Evolutionary conservation across 2,113 vertebrate species (phyloP), one percentile per base, ranked within the genome.

Genomic region (Andinoacara biseriatus): DNA sequence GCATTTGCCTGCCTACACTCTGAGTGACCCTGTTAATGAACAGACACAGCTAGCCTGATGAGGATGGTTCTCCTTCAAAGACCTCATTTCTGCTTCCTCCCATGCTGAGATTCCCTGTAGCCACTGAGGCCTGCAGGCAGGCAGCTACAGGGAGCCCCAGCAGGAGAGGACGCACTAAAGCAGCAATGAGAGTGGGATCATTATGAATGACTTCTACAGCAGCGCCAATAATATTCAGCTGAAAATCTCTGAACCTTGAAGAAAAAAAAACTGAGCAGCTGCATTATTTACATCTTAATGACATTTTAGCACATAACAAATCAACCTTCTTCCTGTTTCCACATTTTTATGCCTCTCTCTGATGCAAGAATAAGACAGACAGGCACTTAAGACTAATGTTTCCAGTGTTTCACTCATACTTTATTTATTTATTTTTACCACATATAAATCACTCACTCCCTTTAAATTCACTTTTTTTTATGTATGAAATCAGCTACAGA

Each of bases 61-160:
- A 88, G 81, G 84, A 78, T 5, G 56, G 49, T 72, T 88, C 85
- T 89, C 89, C 83, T 90, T 90, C 75, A 86, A 83, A 87, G 63
- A 84, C 40, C 76, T 78, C 31, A 46, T 84, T 89, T 78, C 57
- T 20, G 74, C 33, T 31, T 76, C 74, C 67, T 80, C 85, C 67
- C 93, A 85, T 86, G 92, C 89, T 81, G 91, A 81, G 88, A 87
- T n/a, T 77, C 75, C 82, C 82, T 83, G 89, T 18, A 72, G 86
- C 84, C 22, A 54, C 76, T 31, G 80, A 85, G 76, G 82, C 60
- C 83, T 38, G 76, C 65, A 90, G 87, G 85, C 81, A 29, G 69
- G 75, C 82, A 76, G 88, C 88, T 81, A 38, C 84, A 78, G 89
- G 89, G 89, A 77, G 81, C 58, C 87, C 18, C 91, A 80, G 91